Evolutionary conservation across 2,888 invertebrate species (phyloP).

Genomic region (Artemia sp.): DNA sequence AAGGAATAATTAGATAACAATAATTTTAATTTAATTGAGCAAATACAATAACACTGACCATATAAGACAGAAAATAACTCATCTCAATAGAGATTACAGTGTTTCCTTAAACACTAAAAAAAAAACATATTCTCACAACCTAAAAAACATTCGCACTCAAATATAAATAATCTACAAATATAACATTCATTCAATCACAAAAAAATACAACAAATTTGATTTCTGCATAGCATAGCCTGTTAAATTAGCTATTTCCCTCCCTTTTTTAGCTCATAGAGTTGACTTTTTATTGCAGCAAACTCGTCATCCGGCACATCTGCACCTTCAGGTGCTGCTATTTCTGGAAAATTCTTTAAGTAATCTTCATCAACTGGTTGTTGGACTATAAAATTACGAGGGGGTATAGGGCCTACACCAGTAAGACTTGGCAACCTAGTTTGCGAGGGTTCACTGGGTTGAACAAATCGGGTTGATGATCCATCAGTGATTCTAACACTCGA

Average conservation of each 20-base stretch:
- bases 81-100: conserved; percentile 15
- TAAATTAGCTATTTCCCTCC: conserved; percentile 10
- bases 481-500: no score
- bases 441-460: no score
- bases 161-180: conserved; percentile 8
- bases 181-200: neutral
- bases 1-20: neutral
- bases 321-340: conserved; percentile 27
- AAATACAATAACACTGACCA: neutral
- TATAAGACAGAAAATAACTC: neutral
- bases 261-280: conserved; percentile 28
- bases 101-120: conserved; percentile 7
- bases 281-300: conserved; percentile 28
- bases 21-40: conserved; percentile 6
- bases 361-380: conserved; percentile 27
- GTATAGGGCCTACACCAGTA: neutral
- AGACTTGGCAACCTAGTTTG: neutral
- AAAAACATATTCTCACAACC: neutral
- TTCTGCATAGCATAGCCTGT: neutral
- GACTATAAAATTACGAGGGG: conserved; percentile 22
- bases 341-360: conserved; percentile 27
- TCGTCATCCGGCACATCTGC: conserved; percentile 27
- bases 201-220: conserved; percentile 2
- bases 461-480: no score
- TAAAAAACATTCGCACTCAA: conserved; percentile 6